phyloP scores from a whole-genome alignment of 2,113 vertebrate genomes.

The Leuciscus idus region DNA sequence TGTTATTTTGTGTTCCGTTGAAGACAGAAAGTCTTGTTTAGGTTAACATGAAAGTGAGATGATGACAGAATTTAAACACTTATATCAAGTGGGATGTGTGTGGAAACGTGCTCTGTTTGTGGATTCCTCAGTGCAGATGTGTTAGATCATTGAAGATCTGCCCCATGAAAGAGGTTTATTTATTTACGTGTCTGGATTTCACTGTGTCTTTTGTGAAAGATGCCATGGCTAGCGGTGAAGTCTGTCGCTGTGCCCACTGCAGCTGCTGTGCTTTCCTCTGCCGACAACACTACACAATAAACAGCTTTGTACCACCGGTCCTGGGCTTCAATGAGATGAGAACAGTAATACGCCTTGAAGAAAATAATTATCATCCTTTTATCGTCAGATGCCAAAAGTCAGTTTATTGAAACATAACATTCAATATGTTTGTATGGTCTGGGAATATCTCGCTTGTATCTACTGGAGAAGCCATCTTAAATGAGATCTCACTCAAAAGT shows the following conservation, averaged over 20 bases:
- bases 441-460: background rate
- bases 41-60: background rate
- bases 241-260: slow-evolving; percentile 72
- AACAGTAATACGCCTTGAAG: slow-evolving; percentile 60
- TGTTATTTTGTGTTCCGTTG: background rate
- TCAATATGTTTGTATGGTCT: background rate
- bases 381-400: background rate
- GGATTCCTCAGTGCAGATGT: slow-evolving; percentile 57
- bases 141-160: slow-evolving; percentile 54
- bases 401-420: background rate
- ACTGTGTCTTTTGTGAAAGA: slow-evolving; percentile 69
- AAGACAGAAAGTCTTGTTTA: background rate
- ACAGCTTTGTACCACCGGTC: slow-evolving; percentile 64
- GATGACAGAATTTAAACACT: background rate
- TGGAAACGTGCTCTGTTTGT: slow-evolving; percentile 8
- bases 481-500: background rate
- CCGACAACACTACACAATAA: slow-evolving; percentile 69
- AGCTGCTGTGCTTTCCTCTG: slow-evolving; percentile 71
- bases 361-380: slow-evolving; percentile 53
- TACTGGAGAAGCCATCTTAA: background rate
- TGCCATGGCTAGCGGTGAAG: slow-evolving; percentile 66
- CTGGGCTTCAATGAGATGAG: slow-evolving; percentile 59
- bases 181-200: slow-evolving; percentile 65
- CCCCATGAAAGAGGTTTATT: slow-evolving; percentile 67
- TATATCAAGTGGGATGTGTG: background rate